Evolutionary conservation across 2,797 vertebrate genomes (phyloP), one percentile per base, ranked within the genome.

Genomic region (Decapterus maruadsi): DNA sequence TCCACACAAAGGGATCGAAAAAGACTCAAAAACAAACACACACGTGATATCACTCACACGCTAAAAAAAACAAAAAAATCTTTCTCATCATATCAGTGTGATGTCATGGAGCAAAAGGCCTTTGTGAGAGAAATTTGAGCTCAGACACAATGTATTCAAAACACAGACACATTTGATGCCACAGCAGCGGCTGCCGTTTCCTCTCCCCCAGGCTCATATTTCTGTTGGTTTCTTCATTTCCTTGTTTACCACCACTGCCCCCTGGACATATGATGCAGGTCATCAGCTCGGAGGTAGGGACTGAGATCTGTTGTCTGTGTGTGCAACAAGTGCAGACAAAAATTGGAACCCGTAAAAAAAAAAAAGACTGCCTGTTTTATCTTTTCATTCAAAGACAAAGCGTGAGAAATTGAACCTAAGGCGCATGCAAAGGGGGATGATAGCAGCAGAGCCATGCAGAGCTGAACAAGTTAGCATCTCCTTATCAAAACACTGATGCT

Each of bases 41-140:
- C 12, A 72, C 34, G 46, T 46, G 73, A 79, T 20, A 40, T 69
- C 34, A 45, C 19, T 56, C 31, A 75, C 26, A 81, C 69, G 77
- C 61, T 36, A 8, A 80, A 40, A 79, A 75, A 73, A 20, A 36
- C 1, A 80, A 40, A 79, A 75, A 73, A 20, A 36, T 6, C 59
- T 40, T 61, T 76, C 45, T 58, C 79, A 38, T 81, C 63, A 43
- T 75, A 59, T 76, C 45, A 72, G 29, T 14, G 19, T 70, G 76
- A 78, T 72, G 75, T 84, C 79, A 89, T 64, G 72, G 84, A 81
- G 78, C 29, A 26, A 20, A 19, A 34, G 45, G 16, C 66, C 58
- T 76, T 84, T 82, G 71, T 80, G 34, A 64, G 43, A 68, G 78
- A 89, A 87, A 90, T 80, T 8, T 73, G 69, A 88, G 43, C 68